phyloP scores from a whole-genome alignment of 2,888 invertebrate genomes.

The Sinohyriopsis cumingii region DNA sequence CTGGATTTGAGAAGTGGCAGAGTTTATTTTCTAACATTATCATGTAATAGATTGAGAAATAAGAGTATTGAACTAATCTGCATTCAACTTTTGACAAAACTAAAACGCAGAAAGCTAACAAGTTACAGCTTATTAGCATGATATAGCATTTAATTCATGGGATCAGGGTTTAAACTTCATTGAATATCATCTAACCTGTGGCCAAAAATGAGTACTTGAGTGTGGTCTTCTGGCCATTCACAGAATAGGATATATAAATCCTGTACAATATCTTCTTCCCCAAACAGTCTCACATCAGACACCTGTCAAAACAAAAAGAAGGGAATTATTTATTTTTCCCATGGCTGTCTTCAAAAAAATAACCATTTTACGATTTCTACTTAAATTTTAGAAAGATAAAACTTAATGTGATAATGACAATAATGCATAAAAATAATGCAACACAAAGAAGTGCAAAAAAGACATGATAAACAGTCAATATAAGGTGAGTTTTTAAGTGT shows the following conservation, averaged over 20 bases:
- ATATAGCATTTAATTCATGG: no score
- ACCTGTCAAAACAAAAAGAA: slow-evolving; percentile 63
- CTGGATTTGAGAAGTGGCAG: no score
- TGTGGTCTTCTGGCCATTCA: slow-evolving; percentile 81
- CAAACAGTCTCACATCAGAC: slow-evolving; percentile 78
- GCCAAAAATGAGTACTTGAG: slow-evolving; percentile 81
- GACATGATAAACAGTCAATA: no score
- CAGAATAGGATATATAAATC: slow-evolving; percentile 79
- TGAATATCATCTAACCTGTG: slow-evolving; percentile 74
- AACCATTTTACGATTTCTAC: neutral
- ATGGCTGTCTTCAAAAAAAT: neutral
- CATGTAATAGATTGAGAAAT: no score
- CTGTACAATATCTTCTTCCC: slow-evolving; percentile 73
- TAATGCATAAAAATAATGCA: neutral
- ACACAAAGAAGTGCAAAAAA: neutral
- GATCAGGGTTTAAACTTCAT: no score
- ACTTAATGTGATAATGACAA: neutral
- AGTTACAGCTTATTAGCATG: no score
- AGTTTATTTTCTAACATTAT: no score
- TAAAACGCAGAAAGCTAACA: no score
- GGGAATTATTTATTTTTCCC: neutral
- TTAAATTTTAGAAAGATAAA: neutral
- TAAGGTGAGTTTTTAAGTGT: no score
- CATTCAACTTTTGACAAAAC: no score
- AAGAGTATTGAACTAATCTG: no score